These are phyloP conservation scores for Phaethornis superciliosus DNA, from an alignment of 2,113 vertebrate genomes.

Conservation along the genomic window DNA sequence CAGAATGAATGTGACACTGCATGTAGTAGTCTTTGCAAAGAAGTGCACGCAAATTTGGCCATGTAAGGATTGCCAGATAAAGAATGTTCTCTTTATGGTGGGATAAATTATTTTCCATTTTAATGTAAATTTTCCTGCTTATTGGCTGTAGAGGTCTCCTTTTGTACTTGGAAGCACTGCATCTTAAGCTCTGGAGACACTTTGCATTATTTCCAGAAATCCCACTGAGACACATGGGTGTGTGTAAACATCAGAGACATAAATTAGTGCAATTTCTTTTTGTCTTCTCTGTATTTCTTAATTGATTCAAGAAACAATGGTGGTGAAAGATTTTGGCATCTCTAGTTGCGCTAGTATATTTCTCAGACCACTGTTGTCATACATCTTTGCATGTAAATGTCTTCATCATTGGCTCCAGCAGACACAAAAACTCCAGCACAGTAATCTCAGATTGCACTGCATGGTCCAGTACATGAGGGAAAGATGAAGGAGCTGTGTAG, in stretches of 20 bases:
- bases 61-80: constrained; percentile 10
- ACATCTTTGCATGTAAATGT: not conserved
- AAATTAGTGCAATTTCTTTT: constrained; percentile 12
- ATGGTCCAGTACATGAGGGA: not conserved
- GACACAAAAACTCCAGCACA: not conserved
- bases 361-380: not conserved
- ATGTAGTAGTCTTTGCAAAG: constrained; percentile 36
- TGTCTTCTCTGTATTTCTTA: not conserved
- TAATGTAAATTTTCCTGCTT: constrained; percentile 26
- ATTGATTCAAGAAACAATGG: not conserved
- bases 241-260: not conserved
- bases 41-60: constrained; percentile 28
- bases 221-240: not conserved
- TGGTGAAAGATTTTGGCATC: not conserved
- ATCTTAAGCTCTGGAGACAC: not conserved
- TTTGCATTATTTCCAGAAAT: constrained; percentile 37
- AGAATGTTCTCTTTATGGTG: constrained; percentile 18
- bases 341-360: not conserved
- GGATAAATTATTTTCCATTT: constrained; percentile 64
- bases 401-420: not conserved
- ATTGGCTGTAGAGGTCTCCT: constrained; percentile 43
- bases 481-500: not conserved
- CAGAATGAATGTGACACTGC: not conserved
- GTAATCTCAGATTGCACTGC: not conserved
- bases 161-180: constrained; percentile 17